phyloP scores from a whole-genome alignment of 2,113 vertebrate species.

The Phodopus roborovskii region DNA sequence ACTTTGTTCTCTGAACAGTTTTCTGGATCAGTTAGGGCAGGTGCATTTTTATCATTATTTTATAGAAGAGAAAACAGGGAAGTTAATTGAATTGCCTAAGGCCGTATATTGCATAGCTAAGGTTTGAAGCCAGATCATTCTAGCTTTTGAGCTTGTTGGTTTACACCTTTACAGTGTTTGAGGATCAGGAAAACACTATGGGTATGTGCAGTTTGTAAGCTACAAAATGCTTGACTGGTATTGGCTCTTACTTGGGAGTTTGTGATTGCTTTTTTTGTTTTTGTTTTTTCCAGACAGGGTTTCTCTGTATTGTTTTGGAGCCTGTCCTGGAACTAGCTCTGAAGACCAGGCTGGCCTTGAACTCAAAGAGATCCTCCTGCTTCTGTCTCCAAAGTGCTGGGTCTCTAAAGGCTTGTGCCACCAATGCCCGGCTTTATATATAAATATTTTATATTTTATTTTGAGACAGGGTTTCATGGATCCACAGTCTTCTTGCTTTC shows the following conservation, averaged over 20 bases:
- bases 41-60: constrained; percentile 37
- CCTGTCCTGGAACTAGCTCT: too few relatives aligned
- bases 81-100: constrained; percentile 35
- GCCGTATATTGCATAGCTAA: not conserved
- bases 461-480: not conserved
- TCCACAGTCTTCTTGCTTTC: not conserved
- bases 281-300: not conserved
- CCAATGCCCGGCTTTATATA: too few relatives aligned
- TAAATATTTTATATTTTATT: not conserved
- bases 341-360: too few relatives aligned
- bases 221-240: not conserved
- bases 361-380: too few relatives aligned
- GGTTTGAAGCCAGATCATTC: not conserved
- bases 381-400: too few relatives aligned
- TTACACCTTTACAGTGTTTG: not conserved
- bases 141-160: not conserved
- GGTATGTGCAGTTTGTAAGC: not conserved
- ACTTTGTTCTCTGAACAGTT: constrained; percentile 34
- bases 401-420: too few relatives aligned
- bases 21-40: constrained; percentile 16
- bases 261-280: not conserved
- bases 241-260: not conserved
- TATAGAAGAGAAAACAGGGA: constrained; percentile 51
- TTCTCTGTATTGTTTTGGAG: too few relatives aligned
- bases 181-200: not conserved